A percentile compares a stretch with the other conserved stretches of the same genome.
These are phyloP conservation scores for Macrochelys suwanniensis DNA, from an alignment of 2,797 vertebrate genomes.

Conservation along the genomic window DNA sequence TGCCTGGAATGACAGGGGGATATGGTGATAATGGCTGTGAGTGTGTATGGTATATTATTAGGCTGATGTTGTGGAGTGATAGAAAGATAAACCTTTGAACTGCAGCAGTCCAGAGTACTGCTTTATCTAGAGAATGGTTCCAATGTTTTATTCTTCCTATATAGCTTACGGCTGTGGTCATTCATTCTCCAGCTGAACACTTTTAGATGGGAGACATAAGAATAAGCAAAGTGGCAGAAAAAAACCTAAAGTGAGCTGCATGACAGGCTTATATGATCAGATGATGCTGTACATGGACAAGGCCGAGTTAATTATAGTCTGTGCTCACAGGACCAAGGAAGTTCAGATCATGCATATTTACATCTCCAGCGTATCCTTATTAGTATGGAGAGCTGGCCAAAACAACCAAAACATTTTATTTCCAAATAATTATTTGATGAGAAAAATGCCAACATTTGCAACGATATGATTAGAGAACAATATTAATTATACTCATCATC, in stretches of 20 bases:
- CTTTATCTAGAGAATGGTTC: accelerated
- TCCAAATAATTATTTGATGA: neutral
- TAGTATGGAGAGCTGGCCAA: accelerated
- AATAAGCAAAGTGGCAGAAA: accelerated
- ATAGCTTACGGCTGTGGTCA: accelerated
- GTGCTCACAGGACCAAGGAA: accelerated
- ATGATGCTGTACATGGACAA: accelerated
- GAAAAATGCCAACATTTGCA: neutral
- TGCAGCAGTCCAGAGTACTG: neutral
- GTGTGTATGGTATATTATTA: neutral
- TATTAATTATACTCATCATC: accelerated
- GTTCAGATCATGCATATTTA: accelerated
- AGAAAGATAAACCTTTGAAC: accelerated
- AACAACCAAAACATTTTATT: accelerated
- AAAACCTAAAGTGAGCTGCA: accelerated
- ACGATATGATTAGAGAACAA: accelerated
- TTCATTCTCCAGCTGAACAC: neutral
- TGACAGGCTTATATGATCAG: accelerated
- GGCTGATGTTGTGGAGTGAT: neutral
- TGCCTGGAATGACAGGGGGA: neutral
- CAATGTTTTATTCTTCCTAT: accelerated
- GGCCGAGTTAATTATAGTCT: accelerated
- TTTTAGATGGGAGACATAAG: neutral
- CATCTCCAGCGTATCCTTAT: neutral
- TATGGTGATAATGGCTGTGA: neutral